Base-by-base conservation (phyloP, 1,140 invertebrate genomes). In the Centruroides vittatus region DNA sequence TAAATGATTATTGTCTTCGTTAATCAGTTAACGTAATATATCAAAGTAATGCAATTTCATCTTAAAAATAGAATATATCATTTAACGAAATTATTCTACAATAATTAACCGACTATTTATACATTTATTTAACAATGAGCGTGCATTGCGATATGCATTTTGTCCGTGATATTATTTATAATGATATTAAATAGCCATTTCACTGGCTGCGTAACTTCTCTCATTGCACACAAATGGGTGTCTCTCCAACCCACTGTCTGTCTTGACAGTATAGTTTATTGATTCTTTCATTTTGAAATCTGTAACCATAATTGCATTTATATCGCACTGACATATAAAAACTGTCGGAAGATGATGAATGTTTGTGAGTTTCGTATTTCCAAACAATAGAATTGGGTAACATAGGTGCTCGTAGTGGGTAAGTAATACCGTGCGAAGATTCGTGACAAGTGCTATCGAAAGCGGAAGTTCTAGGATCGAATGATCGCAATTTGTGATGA, bases 271-370 rank as follows among this genome's bases (percentile, higher is more conserved):
- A 34, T 23, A 63, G n/a, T 11, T 41, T 57, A 36, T 59, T 54
- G 11, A 13, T 51, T 52, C 23, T 60, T 3, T 5, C n/a, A 23
- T 49, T 50, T 4, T 12, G 54, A 41, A 63, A 60, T n/a, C 5
- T 12, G 60, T 49, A 63, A 6, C 58, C 58, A 36, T 5, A 36
- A 0, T 57, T n/a, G 13, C 62, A 63, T 54, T 50, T 63, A n/a
- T 63, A 63, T 53, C 57, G 59, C 34, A 63, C 62, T 36, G 35
- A 12, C 62, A 63, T 63, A 49, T 60, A 63, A n/a, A 12, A 41
- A 13, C 57, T 63, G 34, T 57, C 59, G 52, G 62, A 55, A 34
- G 52, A 60, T 9, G n/a, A 3, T n/a, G 56, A 41, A 60, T 63
- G 59, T 41, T 63, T 63, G 35, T 57, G 59, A 23, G 62, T 63